Evolutionary conservation across 2,113 vertebrate species (phyloP).

Genomic region (Callipepla californica): DNA sequence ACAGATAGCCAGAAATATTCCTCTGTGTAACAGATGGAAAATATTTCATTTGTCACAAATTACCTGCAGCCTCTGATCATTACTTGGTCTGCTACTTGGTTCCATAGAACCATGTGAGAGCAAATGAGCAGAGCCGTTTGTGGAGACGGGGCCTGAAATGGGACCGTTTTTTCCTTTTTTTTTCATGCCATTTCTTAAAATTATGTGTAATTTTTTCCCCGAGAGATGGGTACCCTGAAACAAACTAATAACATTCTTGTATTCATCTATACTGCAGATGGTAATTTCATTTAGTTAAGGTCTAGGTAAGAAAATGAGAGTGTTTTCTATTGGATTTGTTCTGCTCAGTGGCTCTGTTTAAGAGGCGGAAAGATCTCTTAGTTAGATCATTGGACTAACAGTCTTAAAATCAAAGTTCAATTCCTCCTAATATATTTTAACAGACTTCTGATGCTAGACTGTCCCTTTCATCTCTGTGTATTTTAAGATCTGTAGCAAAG

Average conservation of each 20-base stretch:
- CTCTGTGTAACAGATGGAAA: conserved; percentile 34
- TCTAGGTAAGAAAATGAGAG: neutral
- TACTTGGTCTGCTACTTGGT: neutral
- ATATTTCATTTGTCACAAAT: conserved; percentile 37
- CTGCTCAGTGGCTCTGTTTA: neutral
- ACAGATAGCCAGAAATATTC: conserved; percentile 31
- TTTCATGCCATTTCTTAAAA: neutral
- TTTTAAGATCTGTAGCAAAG: conserved; percentile 34
- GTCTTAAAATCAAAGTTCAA: conserved; percentile 22
- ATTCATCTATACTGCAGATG: neutral
- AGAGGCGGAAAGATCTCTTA: neutral
- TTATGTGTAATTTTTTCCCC: neutral
- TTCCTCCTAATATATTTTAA: conserved; percentile 20
- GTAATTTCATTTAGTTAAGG: neutral
- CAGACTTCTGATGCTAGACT: neutral
- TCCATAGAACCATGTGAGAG: neutral
- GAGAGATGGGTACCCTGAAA: neutral
- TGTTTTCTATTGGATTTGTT: neutral
- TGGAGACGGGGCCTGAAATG: neutral
- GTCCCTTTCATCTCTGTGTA: conserved; percentile 13
- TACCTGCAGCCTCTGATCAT: neutral
- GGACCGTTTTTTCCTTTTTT: neutral
- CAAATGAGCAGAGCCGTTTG: neutral
- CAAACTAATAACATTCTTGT: neutral
- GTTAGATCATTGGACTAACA: neutral